These are phyloP conservation scores for Hirtodrosophila duncani DNA, from an alignment of 2,888 invertebrate genomes.

Conservation along the genomic window DNA sequence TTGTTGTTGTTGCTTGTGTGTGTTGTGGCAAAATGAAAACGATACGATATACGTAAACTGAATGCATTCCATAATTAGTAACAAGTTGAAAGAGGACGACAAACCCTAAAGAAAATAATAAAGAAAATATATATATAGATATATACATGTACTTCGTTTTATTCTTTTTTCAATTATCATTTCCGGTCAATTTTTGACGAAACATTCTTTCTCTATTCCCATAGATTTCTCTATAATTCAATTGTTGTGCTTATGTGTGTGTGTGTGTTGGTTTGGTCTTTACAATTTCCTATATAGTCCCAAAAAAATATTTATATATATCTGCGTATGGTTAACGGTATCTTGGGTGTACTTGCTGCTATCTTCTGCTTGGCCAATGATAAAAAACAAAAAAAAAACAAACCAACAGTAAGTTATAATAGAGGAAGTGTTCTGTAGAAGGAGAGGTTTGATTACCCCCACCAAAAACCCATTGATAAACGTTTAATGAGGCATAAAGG, in stretches of 20 bases:
- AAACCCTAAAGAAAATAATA: constrained; percentile 42
- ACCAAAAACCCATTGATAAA: constrained; percentile 45
- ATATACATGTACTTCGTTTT: too few species aligned
- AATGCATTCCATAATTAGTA: constrained; percentile 70
- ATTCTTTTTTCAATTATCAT: constrained; percentile 71
- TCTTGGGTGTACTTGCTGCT: constrained; percentile 16
- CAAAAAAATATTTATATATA: constrained; percentile 25
- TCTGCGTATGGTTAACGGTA: constrained; percentile 52
- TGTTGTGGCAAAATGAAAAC: constrained; percentile 48
- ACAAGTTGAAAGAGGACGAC: constrained; percentile 35
- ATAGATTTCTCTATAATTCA: neutral
- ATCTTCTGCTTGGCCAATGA: constrained; percentile 14
- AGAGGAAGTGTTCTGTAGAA: too few species aligned
- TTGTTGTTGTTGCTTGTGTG: constrained; percentile 4
- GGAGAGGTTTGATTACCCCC: too few species aligned
- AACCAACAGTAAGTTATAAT: too few species aligned
- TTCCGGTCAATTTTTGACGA: constrained; percentile 49
- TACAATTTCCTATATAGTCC: constrained; percentile 30
- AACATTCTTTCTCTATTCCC: constrained; percentile 7
- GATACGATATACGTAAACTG: constrained; percentile 54
- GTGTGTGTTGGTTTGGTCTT: constrained; percentile 8
- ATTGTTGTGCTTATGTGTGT: too few species aligned
- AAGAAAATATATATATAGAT: constrained; percentile 53
- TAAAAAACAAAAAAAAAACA: neutral
- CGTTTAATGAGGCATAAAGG: constrained; percentile 38